These are phyloP conservation scores for Drosophila tripunctata DNA, from an alignment of 2,888 invertebrate species.

Conservation along the genomic window DNA sequence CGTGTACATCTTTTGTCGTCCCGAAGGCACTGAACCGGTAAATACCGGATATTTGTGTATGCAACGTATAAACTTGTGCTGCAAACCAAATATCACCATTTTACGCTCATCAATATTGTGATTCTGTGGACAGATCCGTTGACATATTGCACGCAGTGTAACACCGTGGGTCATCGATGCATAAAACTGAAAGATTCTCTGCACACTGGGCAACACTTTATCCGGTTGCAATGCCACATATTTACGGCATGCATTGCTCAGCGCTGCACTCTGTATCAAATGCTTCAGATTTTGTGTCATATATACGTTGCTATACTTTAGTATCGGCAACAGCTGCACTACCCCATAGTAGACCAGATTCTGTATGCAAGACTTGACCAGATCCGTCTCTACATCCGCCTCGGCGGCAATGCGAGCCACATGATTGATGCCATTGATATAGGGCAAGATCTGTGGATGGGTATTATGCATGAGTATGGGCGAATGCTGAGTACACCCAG, in stretches of 20 bases:
- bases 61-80: conserved; percentile 87
- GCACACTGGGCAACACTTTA: conserved; percentile 79
- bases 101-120: conserved; percentile 85
- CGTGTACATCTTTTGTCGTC: conserved; percentile 89
- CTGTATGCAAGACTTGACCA: conserved; percentile 97
- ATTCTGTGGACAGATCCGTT: conserved; percentile 87
- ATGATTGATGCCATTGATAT: conserved; percentile 96
- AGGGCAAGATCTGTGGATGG: conserved; percentile 88
- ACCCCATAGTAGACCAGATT: conserved; percentile 93
- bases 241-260: conserved; percentile 89
- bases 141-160: conserved; percentile 89
- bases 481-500: no score
- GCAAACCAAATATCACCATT: conserved; percentile 86
- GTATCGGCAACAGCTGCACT: conserved; percentile 90
- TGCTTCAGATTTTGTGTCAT: conserved; percentile 90
- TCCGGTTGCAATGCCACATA: conserved; percentile 83
- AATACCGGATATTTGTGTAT: conserved; percentile 86
- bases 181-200: conserved; percentile 85
- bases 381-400: conserved; percentile 95
- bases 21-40: conserved; percentile 84
- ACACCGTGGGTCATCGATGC: conserved; percentile 89
- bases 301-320: conserved; percentile 95
- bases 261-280: conserved; percentile 87
- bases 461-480: no score
- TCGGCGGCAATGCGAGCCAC: conserved; percentile 94